Percentiles rank a stretch among this genome's conserved stretches.
These are phyloP conservation scores for Apodemia mormo DNA, from an alignment of 2,888 invertebrate genomes.

Conservation along the genomic window DNA sequence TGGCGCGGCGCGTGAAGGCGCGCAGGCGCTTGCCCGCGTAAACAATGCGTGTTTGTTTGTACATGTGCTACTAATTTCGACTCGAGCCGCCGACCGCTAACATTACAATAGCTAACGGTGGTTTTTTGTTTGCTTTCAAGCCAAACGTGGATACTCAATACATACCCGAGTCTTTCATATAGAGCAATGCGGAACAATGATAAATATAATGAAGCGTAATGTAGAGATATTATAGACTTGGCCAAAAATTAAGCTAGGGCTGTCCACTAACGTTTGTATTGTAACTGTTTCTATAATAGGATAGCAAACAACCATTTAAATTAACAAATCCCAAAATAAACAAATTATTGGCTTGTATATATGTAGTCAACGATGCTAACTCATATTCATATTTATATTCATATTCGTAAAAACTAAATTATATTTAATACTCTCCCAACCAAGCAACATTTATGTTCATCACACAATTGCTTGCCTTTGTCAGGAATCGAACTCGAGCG, in stretches of 20 bases:
- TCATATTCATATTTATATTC: too few relatives aligned
- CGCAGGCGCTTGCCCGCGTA: slow-evolving; percentile 52
- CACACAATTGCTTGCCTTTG: too few relatives aligned
- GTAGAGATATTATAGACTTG: neutral
- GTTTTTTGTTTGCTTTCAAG: slow-evolving; percentile 60
- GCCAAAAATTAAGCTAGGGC: neutral
- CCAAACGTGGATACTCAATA: slow-evolving; percentile 53
- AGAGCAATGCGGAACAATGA: slow-evolving; percentile 1
- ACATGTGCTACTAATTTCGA: slow-evolving; percentile 80
- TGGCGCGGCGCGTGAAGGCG: slow-evolving; percentile 42
- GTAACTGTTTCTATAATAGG: too few relatives aligned
- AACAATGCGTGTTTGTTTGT: slow-evolving; percentile 76
- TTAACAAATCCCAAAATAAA: too few relatives aligned
- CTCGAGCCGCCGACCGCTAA: slow-evolving; percentile 62
- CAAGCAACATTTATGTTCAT: too few relatives aligned
- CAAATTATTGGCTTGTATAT: too few relatives aligned
- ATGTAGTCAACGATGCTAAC: too few relatives aligned
- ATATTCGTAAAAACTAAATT: too few relatives aligned
- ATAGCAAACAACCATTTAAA: too few relatives aligned
- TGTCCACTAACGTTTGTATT: neutral
- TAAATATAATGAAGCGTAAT: slow-evolving; percentile 6
- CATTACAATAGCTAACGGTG: slow-evolving; percentile 75
- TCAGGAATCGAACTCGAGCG: too few relatives aligned
- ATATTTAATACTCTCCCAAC: too few relatives aligned
- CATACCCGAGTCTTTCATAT: slow-evolving; percentile 21